These are phyloP conservation scores for Lasius platythorax DNA, from an alignment of 2,888 invertebrate genomes.

Conservation along the genomic window DNA sequence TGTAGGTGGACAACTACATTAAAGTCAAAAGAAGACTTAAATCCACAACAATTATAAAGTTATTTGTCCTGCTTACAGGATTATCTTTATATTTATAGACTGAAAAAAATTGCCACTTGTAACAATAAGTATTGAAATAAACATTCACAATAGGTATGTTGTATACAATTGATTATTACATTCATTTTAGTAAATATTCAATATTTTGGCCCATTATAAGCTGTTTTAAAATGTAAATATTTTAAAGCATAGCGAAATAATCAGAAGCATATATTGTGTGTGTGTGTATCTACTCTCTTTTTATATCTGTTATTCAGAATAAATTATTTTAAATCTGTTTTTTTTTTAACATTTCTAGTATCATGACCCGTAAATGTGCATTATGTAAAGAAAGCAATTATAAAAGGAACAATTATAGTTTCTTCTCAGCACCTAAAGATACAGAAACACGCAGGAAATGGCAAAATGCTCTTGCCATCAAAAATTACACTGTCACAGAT, in stretches of 20 bases:
- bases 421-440: conserved; percentile 84
- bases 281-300: neutral
- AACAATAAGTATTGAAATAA: neutral
- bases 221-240: neutral
- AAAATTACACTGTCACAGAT: conserved; percentile 80
- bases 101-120: neutral
- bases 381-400: conserved; percentile 83
- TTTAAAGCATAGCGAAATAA: neutral
- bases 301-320: neutral
- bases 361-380: conserved; percentile 83
- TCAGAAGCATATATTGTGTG: neutral
- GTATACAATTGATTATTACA: neutral
- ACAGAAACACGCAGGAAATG: conserved; percentile 80
- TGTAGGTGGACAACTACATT: neutral
- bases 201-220: neutral
- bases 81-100: neutral
- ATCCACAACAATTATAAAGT: neutral
- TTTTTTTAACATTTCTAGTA: conserved; percentile 54
- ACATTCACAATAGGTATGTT: neutral
- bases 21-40: neutral
- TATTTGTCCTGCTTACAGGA: neutral
- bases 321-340: conserved; percentile 3
- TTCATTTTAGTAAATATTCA: neutral
- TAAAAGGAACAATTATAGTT: conserved; percentile 82
- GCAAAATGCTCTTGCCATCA: conserved; percentile 81